Percentiles rank a stretch among this genome's conserved stretches.
phyloP scores from a whole-genome alignment of 2,888 invertebrate species.

The Melipona beecheii region DNA sequence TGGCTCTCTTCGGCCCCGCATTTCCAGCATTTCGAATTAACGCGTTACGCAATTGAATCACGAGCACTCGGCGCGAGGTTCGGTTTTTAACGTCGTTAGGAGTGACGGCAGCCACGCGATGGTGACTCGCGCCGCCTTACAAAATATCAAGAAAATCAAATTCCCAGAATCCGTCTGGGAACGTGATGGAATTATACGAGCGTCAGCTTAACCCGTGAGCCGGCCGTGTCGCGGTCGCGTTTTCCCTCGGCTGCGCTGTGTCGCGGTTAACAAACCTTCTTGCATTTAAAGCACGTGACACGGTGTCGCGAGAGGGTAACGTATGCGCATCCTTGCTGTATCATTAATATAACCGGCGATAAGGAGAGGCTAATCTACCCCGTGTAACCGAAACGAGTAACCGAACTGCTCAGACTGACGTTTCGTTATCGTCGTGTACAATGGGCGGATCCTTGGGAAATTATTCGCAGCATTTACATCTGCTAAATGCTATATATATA shows the following conservation, averaged over 20 bases:
- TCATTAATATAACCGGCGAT: slow-evolving; percentile 63
- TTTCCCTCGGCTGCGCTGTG: slow-evolving; percentile 4
- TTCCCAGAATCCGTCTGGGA: slow-evolving; percentile 18
- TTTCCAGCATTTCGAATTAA: slow-evolving; percentile 37
- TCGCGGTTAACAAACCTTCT: slow-evolving; percentile 45
- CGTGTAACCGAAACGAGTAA: slow-evolving; percentile 1
- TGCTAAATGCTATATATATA: too few relatives aligned
- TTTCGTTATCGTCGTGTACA: neutral
- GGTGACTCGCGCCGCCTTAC: slow-evolving; percentile 34
- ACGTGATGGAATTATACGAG: slow-evolving; percentile 52
- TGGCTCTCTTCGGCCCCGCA: neutral
- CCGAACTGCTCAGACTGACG: neutral
- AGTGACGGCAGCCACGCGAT: neutral
- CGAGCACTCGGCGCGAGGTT: slow-evolving; percentile 4
- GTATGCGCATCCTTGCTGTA: slow-evolving; percentile 52
- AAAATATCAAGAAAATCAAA: slow-evolving; percentile 57
- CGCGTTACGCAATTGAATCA: slow-evolving; percentile 29
- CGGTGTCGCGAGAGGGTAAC: slow-evolving; percentile 54
- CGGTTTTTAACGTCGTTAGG: slow-evolving; percentile 48
- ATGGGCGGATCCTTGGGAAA: too few relatives aligned
- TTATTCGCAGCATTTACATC: too few relatives aligned
- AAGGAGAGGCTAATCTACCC: slow-evolving; percentile 42
- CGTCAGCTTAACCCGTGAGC: slow-evolving; percentile 25
- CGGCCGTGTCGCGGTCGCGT: slow-evolving; percentile 31
- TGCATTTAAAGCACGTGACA: slow-evolving; percentile 64